phyloP scores from a whole-genome alignment of 2,888 invertebrate species.

The Escarpia spicata region DNA sequence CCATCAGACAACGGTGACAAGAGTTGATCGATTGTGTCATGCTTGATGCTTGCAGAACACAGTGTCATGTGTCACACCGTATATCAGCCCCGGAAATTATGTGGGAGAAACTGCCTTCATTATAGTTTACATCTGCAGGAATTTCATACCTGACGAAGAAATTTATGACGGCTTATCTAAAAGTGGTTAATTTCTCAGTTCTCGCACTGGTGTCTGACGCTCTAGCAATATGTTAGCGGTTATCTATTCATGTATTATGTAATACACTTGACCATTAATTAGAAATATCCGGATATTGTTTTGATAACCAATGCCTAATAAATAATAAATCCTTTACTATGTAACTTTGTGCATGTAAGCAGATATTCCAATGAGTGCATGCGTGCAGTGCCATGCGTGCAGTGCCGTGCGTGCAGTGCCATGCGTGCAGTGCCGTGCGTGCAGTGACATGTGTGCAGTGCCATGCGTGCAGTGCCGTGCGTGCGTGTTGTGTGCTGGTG shows the following conservation, averaged over 20 bases:
- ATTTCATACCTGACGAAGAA: too few relatives aligned
- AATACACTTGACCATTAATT: neutral
- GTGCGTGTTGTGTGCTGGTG: neutral
- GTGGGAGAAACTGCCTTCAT: too few relatives aligned
- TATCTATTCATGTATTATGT: neutral
- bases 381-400: too few relatives aligned
- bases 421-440: too few relatives aligned
- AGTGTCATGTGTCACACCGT: too few relatives aligned
- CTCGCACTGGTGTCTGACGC: neutral
- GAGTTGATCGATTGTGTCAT: neutral
- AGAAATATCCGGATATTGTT: neutral
- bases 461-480: too few relatives aligned
- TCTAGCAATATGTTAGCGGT: neutral
- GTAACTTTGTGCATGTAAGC: neutral
- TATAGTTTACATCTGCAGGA: too few relatives aligned
- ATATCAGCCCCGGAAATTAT: too few relatives aligned
- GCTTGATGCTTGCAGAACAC: neutral
- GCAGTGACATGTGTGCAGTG: too few relatives aligned
- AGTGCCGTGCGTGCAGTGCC: too few relatives aligned
- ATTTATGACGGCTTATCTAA: neutral
- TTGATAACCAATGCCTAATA: neutral
- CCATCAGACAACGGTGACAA: neutral
- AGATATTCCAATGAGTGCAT: neutral
- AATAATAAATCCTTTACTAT: neutral
- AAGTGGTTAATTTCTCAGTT: neutral